Evolutionary conservation across 2,888 invertebrate species (phyloP).

Genomic region (Lamellibrachia columna): DNA sequence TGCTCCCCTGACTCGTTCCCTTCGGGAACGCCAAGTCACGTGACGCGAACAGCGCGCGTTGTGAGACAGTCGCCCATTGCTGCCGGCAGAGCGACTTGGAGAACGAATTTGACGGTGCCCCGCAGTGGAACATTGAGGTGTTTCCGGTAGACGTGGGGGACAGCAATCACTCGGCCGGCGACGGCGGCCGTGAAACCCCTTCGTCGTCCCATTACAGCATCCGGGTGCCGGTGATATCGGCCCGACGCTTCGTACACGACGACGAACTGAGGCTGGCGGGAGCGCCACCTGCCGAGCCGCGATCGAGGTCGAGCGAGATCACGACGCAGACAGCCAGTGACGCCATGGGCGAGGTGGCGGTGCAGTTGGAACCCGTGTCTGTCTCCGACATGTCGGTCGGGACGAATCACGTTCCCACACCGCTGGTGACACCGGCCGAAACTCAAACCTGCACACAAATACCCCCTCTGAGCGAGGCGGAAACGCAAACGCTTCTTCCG

Average conservation of each 20-base stretch:
- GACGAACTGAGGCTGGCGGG: neutral
- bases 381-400: no score
- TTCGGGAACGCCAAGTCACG: neutral
- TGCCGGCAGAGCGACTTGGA: neutral
- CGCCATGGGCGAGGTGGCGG: neutral
- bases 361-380: neutral
- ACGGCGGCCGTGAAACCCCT: neutral
- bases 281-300: neutral
- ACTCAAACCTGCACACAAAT: neutral
- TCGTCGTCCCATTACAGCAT: neutral
- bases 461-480: neutral
- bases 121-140: neutral
- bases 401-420: no score
- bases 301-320: neutral
- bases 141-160: neutral
- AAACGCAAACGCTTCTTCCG: neutral
- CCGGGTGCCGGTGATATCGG: neutral
- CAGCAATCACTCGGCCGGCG: neutral
- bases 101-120: no score
- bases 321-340: neutral
- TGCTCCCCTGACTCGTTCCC: constrained; percentile 11
- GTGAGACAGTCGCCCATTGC: neutral
- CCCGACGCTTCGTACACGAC: neutral
- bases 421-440: neutral
- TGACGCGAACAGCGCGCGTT: neutral